Conservation (phyloP, 2,113 vertebrate species). For the Saguinus imperator region DNA sequence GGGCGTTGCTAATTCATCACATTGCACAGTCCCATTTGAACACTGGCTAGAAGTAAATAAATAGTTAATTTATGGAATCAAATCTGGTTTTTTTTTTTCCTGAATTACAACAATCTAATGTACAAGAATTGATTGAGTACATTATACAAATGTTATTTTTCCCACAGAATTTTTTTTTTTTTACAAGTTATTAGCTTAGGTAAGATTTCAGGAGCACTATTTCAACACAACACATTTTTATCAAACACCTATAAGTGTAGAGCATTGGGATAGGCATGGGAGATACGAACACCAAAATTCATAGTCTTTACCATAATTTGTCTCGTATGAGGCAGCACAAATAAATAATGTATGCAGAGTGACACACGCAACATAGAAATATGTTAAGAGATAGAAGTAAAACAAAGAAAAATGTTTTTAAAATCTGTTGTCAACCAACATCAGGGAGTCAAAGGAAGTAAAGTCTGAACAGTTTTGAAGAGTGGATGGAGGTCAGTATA, state of each 20-base stretch:
- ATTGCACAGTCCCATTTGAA: conserved; percentile 87
- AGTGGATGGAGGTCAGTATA: not conserved
- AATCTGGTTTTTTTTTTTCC: not conserved
- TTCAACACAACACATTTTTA: conserved; percentile 17
- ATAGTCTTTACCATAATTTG: not conserved
- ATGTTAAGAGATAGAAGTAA: not conserved
- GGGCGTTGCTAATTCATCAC: conserved; percentile 82
- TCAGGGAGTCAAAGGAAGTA: not conserved
- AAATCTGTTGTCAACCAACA: not conserved
- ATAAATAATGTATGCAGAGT: not conserved
- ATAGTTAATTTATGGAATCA: not conserved
- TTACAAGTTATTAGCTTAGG: not conserved
- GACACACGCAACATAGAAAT: not conserved
- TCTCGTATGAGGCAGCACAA: not conserved
- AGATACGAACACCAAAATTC: not conserved
- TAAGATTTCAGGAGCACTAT: not conserved
- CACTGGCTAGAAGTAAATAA: conserved; percentile 84
- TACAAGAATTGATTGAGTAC: not conserved
- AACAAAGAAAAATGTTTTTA: not conserved
- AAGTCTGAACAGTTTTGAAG: not conserved
- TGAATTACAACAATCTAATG: not conserved
- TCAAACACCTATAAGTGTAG: not conserved
- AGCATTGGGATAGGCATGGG: not conserved
- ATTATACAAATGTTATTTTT: not conserved
- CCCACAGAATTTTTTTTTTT: not conserved